Evolutionary conservation across 92 coral and sea anemone species (phyloP), one percentile per base, ranked within the genome.

Genomic region (Epizoanthus fatuus): DNA sequence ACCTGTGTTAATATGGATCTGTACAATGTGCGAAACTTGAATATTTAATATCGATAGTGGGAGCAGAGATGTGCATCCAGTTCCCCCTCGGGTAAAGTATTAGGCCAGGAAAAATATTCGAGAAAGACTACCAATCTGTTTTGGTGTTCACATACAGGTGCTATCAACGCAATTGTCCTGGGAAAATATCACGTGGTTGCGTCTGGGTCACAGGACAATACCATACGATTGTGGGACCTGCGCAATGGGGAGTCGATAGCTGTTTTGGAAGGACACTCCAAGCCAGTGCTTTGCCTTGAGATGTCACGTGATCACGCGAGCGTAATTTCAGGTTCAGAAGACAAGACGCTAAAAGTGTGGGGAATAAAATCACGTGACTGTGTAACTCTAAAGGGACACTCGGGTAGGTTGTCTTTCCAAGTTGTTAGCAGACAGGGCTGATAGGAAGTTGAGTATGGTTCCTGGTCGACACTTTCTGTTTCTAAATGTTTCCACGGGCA

Each of bases 261-360:
- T 9, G 80, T 77, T 29, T 88, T 72, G 2, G 86, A 92, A 69
- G 93, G 98, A 9, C 98, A 94, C 69, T 19, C 91, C 5, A 88
- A 91, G 58, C 90, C 98, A 16, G 94, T 90, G 40, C 88, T 94
- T 17, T 92, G 95, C 72, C 84, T 94, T 63, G 94, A 54, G 15
- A 35, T 92, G 74, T 90, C 94, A 68, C 66, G 89, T 39, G 93
- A 88, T 79, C 88, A 77, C 19, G 86, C 57, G 55, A 86, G 94
- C 72, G 86, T 83, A 14, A 79, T 94, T 29, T 94, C 98, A 5
- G 98, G 95, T 3, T 94, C 98, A 9, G 98, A 94, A 65, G 98
- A 94, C 80, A 92, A 94, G 77, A 75, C 86, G 7, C 40, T 94
- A 7, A 94, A 84, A 65, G 75, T 88, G 45, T 94, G 98, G 98